Percentiles rank a stretch among this genome's conserved stretches.
These are phyloP conservation scores for Tarsius wallacei DNA, from an alignment of 2,797 vertebrate species.

Conservation along the genomic window DNA sequence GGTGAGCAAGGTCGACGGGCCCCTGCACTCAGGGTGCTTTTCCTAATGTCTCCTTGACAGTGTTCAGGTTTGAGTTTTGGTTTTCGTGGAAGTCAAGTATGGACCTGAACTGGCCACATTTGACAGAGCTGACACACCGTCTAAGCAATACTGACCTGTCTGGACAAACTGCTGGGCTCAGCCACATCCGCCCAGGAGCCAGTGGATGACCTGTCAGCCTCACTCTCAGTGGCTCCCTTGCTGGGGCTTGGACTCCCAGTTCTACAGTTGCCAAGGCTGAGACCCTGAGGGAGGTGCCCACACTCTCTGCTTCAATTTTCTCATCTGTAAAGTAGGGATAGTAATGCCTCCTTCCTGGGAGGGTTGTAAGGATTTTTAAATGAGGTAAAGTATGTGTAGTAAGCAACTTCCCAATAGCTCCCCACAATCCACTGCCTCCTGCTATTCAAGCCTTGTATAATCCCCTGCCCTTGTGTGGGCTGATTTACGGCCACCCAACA, in stretches of 20 bases:
- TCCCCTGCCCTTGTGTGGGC: no score
- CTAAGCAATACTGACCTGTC: no score
- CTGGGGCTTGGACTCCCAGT: neutral
- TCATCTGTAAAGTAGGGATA: neutral
- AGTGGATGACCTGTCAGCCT: neutral
- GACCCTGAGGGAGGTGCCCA: accelerated
- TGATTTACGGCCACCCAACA: neutral
- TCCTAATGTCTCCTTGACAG: neutral
- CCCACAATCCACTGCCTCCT: neutral
- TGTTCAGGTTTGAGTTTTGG: neutral
- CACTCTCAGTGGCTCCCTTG: neutral
- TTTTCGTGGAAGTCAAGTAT: neutral
- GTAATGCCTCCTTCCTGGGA: neutral
- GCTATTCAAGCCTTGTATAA: neutral
- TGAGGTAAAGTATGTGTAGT: neutral
- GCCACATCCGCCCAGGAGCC: no score
- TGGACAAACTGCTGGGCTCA: neutral
- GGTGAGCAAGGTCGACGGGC: neutral
- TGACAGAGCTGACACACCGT: neutral
- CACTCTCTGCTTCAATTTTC: neutral
- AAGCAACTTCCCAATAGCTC: neutral
- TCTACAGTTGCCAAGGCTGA: neutral
- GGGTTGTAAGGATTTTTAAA: neutral
- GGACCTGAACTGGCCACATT: neutral
- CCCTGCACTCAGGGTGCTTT: neutral